A percentile compares a stretch with the other conserved stretches of the same genome.
Evolutionary conservation across 2,113 vertebrate genomes (phyloP).

Genomic region (Apaloderma vittatum): DNA sequence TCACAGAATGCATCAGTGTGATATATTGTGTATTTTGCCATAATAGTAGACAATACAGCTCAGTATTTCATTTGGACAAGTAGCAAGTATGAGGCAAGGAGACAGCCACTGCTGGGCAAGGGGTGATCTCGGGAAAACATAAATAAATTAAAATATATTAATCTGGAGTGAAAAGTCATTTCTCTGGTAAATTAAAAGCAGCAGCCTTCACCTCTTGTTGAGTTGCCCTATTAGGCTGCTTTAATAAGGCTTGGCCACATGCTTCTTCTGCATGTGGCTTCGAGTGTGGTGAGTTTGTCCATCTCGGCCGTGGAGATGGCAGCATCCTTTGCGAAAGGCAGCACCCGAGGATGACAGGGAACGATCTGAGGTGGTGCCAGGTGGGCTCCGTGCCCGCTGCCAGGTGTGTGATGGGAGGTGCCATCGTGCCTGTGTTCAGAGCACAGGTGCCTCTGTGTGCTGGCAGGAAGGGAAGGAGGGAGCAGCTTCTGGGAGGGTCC

Average conservation of each 20-base stretch:
- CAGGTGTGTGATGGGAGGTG: neutral
- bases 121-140: conserved; percentile 41
- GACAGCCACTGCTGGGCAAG: conserved; percentile 10
- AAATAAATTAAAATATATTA: conserved; percentile 64
- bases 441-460: neutral
- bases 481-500: neutral
- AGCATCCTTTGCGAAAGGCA: neutral
- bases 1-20: conserved; percentile 44
- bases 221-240: neutral
- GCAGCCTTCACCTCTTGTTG: neutral
- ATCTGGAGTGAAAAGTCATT: conserved; percentile 50
- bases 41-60: conserved; percentile 67
- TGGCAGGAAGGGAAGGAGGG: neutral
- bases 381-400: neutral
- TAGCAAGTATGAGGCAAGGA: conserved; percentile 16
- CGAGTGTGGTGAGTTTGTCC: neutral
- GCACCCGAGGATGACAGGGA: neutral
- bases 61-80: conserved; percentile 46
- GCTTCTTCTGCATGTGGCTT: neutral
- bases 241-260: neutral
- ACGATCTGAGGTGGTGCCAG: neutral
- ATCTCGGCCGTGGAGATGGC: neutral
- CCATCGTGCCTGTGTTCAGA: neutral
- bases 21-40: conserved; percentile 67
- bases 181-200: conserved; percentile 45